Conservation (phyloP, 2,797 vertebrate genomes). For the Myotis planiceps region DNA sequence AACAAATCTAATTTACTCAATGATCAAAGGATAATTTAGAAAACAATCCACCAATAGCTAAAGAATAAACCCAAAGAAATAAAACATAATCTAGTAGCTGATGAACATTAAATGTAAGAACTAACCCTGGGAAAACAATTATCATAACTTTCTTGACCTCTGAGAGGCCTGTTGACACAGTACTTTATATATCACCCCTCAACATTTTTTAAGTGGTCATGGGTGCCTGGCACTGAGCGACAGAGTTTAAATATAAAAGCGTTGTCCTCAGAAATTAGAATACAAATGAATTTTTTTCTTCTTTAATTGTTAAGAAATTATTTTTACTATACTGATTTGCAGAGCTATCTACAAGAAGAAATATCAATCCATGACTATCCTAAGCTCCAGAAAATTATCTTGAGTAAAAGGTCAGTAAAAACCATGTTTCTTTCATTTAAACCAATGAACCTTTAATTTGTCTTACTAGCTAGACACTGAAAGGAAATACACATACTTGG, state of each 20-base stretch:
- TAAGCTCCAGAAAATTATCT: background rate
- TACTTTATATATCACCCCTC: background rate
- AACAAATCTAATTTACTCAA: conserved; percentile 51
- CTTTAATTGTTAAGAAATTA: background rate
- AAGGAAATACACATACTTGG: background rate
- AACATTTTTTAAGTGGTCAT: conserved; percentile 41
- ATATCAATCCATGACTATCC: background rate
- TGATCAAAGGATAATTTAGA: conserved; percentile 60
- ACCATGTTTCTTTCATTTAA: background rate
- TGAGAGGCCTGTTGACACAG: background rate
- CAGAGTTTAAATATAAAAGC: background rate
- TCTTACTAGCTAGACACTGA: background rate
- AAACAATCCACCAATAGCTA: conserved; percentile 32
- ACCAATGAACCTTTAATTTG: background rate
- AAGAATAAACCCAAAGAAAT: conserved; percentile 46
- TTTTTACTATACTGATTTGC: background rate
- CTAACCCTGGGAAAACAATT: conserved; percentile 55
- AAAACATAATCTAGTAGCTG: conserved; percentile 16
- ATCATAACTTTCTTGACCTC: conserved; percentile 57
- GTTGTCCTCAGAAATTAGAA: background rate
- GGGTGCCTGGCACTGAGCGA: background rate
- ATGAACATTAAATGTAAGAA: background rate
- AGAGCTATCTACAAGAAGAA: background rate
- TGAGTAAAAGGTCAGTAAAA: background rate
- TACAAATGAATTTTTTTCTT: background rate